Percentiles rank a stretch among this genome's conserved stretches.
Conservation (phyloP, 2,113 vertebrate genomes). For the Myiozetetes cayanensis region DNA sequence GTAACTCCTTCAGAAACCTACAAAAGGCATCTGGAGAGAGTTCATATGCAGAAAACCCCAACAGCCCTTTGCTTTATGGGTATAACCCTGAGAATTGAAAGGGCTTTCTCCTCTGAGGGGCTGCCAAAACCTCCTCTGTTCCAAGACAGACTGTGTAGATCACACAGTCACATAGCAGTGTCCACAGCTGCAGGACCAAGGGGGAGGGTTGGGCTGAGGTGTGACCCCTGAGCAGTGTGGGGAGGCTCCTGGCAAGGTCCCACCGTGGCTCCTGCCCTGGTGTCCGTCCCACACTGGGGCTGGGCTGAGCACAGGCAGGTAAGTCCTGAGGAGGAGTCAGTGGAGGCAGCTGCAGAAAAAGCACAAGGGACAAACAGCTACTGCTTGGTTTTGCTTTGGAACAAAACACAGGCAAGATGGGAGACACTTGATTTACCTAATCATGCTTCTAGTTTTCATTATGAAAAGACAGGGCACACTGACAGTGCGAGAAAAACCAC, state of each 20-base stretch:
- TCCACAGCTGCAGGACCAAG: background rate
- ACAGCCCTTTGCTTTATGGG: background rate
- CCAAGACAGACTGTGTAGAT: background rate
- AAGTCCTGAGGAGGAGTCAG: background rate
- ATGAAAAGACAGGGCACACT: background rate
- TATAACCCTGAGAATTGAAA: background rate
- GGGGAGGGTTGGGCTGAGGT: background rate
- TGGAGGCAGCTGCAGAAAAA: background rate
- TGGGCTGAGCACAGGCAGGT: background rate
- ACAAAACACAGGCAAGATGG: background rate
- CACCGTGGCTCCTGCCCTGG: background rate
- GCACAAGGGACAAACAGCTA: background rate
- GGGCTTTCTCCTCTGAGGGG: background rate
- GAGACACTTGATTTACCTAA: background rate
- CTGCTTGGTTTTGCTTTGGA: background rate
- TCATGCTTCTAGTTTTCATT: background rate
- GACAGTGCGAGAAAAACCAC: background rate
- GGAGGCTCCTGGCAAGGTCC: background rate
- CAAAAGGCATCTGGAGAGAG: background rate
- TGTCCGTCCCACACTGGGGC: background rate
- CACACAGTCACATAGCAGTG: background rate
- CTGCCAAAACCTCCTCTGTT: background rate
- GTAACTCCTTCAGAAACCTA: conserved; percentile 10
- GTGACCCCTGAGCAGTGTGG: fast-evolving
- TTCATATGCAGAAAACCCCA: background rate